These are phyloP conservation scores for Microctenopoma stevenorrisi DNA, from an alignment of 2,797 vertebrate genomes.

Conservation along the genomic window DNA sequence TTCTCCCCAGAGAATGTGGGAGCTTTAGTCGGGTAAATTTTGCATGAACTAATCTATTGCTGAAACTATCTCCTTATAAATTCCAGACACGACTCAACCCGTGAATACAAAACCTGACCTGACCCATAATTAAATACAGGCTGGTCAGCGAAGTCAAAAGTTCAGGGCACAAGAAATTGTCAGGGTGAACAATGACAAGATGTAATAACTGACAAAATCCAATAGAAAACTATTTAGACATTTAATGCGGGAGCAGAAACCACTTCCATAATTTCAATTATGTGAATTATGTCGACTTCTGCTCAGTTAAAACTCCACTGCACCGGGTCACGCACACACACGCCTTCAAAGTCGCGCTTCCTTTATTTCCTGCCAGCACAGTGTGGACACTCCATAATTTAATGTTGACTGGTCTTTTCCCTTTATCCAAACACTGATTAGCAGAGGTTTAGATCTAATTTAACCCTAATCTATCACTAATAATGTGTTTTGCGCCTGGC, in stretches of 20 bases:
- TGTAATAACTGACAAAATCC: background rate
- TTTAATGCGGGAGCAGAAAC: background rate
- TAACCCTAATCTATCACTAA: too few relatives aligned
- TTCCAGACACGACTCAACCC: background rate
- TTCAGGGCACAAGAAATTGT: background rate
- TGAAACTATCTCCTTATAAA: background rate
- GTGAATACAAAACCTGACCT: background rate
- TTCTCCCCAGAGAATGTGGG: background rate
- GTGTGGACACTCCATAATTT: too few relatives aligned
- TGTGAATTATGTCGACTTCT: background rate
- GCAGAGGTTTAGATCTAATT: too few relatives aligned
- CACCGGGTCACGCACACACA: too few relatives aligned
- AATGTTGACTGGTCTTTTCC: too few relatives aligned
- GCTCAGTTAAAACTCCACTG: background rate
- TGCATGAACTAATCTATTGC: background rate
- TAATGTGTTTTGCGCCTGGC: too few relatives aligned
- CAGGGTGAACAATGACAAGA: background rate
- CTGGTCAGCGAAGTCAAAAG: background rate
- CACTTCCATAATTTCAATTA: background rate
- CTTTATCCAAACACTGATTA: too few relatives aligned
- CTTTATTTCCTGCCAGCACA: too few relatives aligned
- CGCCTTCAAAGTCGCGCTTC: too few relatives aligned
- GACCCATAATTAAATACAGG: background rate
- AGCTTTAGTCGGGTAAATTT: background rate
- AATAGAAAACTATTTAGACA: background rate